phyloP scores from a whole-genome alignment of 2,797 vertebrate genomes.

The Microchirus variegatus region DNA sequence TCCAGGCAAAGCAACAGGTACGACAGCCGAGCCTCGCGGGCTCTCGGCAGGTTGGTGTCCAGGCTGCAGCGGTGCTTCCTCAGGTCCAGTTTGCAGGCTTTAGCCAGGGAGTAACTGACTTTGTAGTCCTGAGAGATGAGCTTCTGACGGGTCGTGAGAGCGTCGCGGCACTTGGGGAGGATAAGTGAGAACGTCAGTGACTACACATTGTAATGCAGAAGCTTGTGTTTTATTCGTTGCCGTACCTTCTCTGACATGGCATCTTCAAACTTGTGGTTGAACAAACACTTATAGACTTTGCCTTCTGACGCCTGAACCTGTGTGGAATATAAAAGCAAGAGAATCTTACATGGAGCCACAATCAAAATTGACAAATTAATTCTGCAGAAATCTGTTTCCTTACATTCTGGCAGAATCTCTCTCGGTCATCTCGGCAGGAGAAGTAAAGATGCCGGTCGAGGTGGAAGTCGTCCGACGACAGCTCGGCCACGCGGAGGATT shows the following conservation, averaged over 20 bases:
- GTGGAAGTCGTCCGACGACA: conserved; percentile 94
- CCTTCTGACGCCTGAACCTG: conserved; percentile 94
- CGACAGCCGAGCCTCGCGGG: conserved; percentile 91
- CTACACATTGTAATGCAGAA: not conserved
- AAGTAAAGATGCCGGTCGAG: conserved; percentile 94
- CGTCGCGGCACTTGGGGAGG: conserved; percentile 86
- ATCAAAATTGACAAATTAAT: too few species aligned
- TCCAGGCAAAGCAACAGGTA: conserved; percentile 94
- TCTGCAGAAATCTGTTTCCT: conserved; percentile 29
- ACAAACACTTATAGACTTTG: conserved; percentile 95
- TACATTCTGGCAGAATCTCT: conserved; percentile 94
- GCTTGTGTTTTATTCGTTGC: not conserved
- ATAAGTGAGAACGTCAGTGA: not conserved
- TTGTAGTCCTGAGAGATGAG: conserved; percentile 96
- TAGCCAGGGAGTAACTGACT: conserved; percentile 94
- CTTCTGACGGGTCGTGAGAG: conserved; percentile 93
- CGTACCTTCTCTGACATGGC: conserved; percentile 93
- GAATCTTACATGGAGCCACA: too few species aligned
- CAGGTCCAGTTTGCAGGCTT: conserved; percentile 93
- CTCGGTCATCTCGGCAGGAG: conserved; percentile 91
- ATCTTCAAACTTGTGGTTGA: conserved; percentile 98
- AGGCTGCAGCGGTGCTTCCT: conserved; percentile 93
- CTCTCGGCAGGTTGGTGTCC: conserved; percentile 91
- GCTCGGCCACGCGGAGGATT: conserved; percentile 93
- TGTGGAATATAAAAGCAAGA: conserved; percentile 22